Evolutionary conservation across 2,888 invertebrate species (phyloP), one percentile per base, ranked within the genome.

Genomic region (Phyto melanocephala): DNA sequence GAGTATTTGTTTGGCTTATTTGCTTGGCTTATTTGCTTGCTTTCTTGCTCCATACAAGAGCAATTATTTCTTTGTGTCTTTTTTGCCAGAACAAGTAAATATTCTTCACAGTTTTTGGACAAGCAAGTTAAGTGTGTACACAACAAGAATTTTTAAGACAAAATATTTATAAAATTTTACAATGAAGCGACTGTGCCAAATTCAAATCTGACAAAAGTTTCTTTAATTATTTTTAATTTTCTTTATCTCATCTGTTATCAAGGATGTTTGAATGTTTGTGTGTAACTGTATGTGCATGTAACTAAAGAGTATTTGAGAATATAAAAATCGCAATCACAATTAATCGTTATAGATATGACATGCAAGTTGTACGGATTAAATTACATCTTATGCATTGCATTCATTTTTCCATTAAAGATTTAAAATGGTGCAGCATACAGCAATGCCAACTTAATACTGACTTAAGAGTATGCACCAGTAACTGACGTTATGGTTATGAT

Each of bases 171-270:
- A 8, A 71, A 77, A 70, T 47, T 35, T 54, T 70, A 63, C 62
- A 47, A 63, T 37, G 56, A 42, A 8, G 28, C 42, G 56, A 20
- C 56, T 71, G 78, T 71, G 78, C 78, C 78, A 78, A 78, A 71
- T 68, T 67, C 22, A 47, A 50, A 67, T 47, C 56, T 58, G 35
- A 45, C 35, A 65, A 65, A 65, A 15, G 65, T 56, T 75, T 75
- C 47, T 58, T 75, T 65, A 65, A 75, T 75, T 75, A 45, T 56
- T 22, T 75, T 37, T 28, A 35, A 13, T 45, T 42, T 33, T 45
- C 28, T 35, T 8, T 62, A 7, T 5, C 35, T 15, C 24, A 28
- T 67, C 37, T 65, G 3, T 56, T 47, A 56, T 67, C 56, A 67
- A 67, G 56, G 17, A 8, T 20, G 47, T 58, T 42, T 28, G 3